Evolutionary conservation across 2,888 invertebrate species (phyloP), one percentile per base, ranked within the genome.

Genomic region (Buathra laborator): DNA sequence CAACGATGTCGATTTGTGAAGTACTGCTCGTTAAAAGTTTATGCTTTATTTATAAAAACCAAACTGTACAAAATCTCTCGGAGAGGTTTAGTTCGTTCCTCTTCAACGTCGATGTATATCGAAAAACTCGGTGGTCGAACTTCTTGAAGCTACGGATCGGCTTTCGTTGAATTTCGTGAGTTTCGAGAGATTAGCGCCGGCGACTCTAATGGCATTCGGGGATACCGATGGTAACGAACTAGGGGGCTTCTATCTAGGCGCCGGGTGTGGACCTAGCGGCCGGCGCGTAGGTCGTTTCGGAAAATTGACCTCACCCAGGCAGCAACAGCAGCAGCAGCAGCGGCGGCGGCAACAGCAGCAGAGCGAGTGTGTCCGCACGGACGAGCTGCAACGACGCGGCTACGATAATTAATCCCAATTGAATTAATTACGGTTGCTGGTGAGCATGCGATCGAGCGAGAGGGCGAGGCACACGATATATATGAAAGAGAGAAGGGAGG

Each of bases 361-460:
- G 74, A 62, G 32, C 51, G 66, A 77, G 66, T 66, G 80, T 66
- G 81, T 76, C 75, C 80, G 78, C 67, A 76, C 70, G 81, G 67
- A 72, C 74, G 75, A 32, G 81, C 85, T 83, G 53, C 71, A 78
- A 81, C 80, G 70, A 80, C 77, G 62, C 64, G 44, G 44, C 59
- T 81, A 62, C 72, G 84, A 87, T 87, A 89, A 90, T 90, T 90
- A 90, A 90, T 90, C 84, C 85, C 86, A 86, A 90, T 89, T 88
- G 87, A 90, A 89, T 90, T 88, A 89, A 91, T 89, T 86, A 86
- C 87, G 89, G 87, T 86, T 84, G 75, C 82, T 46, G 64, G 70
- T 59, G 74, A 46, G 75, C 75, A 71, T 84, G 89, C 83, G 81
- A 85, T 82, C 59, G 79, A 70, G 32, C 62, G 46, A 74, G 24